phyloP scores from a whole-genome alignment of 2,113 vertebrate species.

The Passer montanus region DNA sequence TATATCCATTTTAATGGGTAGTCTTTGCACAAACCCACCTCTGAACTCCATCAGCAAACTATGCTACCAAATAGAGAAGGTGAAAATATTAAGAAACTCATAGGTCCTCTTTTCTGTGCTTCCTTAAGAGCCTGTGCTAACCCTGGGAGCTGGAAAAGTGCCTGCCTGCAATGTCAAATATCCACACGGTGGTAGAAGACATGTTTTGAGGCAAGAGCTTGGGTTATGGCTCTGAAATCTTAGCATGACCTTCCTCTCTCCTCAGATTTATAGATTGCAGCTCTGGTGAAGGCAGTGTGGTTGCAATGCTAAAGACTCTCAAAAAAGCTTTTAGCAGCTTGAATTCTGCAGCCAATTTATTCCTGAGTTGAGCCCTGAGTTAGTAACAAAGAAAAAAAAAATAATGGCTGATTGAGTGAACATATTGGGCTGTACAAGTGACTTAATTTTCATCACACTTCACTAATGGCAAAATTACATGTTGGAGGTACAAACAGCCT shows the following conservation, averaged over 20 bases:
- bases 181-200: background rate
- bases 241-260: background rate
- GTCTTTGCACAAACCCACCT: background rate
- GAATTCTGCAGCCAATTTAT: slow-evolving; percentile 1
- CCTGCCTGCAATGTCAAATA: background rate
- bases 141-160: background rate
- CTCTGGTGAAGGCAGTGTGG: background rate
- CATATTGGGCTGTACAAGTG: background rate
- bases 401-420: background rate
- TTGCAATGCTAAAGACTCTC: background rate
- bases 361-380: background rate
- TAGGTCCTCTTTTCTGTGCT: background rate
- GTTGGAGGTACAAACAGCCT: slow-evolving; percentile 1
- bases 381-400: background rate
- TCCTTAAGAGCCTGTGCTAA: background rate
- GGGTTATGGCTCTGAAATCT: background rate
- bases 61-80: background rate
- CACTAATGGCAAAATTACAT: slow-evolving; percentile 35
- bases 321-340: slow-evolving; percentile 24
- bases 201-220: background rate
- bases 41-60: background rate
- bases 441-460: slow-evolving; percentile 45
- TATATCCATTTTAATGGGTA: background rate
- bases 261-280: background rate
- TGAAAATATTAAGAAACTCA: background rate